Evolutionary conservation across 2,888 invertebrate genomes (phyloP).

Genomic region (Drosophila anomalipes): DNA sequence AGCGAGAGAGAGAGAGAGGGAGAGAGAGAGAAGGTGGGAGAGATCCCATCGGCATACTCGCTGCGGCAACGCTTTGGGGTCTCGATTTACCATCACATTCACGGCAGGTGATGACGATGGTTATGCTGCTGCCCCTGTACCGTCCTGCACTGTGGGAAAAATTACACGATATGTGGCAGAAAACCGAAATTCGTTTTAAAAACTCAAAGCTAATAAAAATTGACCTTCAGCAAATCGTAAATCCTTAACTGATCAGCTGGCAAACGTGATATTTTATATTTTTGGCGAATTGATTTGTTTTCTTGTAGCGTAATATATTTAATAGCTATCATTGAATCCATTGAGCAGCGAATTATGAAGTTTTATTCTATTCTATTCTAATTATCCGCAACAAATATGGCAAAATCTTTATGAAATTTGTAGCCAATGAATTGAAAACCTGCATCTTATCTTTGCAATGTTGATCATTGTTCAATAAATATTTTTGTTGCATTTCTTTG

Average conservation of each 20-base stretch:
- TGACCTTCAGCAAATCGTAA: neutral
- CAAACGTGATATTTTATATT: neutral
- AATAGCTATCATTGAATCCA: neutral
- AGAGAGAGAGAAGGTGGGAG: neutral
- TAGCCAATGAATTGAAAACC: neutral
- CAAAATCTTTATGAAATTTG: neutral
- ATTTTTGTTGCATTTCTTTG: too few species aligned
- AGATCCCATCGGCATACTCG: slow-evolving; percentile 11
- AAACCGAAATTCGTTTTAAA: neutral
- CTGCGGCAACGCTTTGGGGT: slow-evolving; percentile 13
- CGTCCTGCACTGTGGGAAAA: slow-evolving; percentile 1
- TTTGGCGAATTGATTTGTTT: neutral
- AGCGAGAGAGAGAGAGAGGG: neutral
- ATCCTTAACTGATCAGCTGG: neutral
- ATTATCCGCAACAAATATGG: neutral
- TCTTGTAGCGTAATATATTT: too few species aligned
- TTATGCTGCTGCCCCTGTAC: neutral
- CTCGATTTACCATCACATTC: slow-evolving; percentile 1
- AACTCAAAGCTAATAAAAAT: neutral
- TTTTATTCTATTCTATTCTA: neutral
- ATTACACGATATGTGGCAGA: neutral
- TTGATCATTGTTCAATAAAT: neutral
- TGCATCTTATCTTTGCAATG: neutral
- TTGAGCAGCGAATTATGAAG: neutral
- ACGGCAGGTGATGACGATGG: slow-evolving; percentile 8